phyloP scores from a whole-genome alignment of 2,113 vertebrate species.

The Erythrocercus mccallii region DNA sequence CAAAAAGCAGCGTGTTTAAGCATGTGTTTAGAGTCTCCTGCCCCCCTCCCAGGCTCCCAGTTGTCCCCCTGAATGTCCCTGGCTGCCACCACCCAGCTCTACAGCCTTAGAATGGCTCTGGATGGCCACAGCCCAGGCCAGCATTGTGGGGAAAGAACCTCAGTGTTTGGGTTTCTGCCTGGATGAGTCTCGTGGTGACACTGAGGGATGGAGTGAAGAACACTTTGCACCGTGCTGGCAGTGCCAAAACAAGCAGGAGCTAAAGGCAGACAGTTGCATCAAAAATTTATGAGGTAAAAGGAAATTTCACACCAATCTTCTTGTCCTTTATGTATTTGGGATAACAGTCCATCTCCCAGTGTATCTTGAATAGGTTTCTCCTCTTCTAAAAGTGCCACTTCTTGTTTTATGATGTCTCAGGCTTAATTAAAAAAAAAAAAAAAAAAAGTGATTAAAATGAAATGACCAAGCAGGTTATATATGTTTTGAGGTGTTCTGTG shows the following conservation, averaged over 20 bases:
- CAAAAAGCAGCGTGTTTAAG: constrained; percentile 37
- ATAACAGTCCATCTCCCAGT: background rate
- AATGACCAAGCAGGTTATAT: background rate
- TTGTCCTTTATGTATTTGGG: background rate
- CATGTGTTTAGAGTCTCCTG: constrained; percentile 60
- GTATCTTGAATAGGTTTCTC: background rate
- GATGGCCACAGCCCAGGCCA: background rate
- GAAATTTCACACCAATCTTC: background rate
- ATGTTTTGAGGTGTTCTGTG: background rate
- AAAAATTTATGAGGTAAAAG: background rate
- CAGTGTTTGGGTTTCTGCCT: background rate
- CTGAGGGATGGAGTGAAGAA: background rate
- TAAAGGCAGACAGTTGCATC: background rate
- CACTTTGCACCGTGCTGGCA: background rate
- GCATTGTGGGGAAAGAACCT: background rate
- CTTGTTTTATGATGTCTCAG: background rate
- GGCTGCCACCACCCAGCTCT: background rate
- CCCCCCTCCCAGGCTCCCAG: background rate
- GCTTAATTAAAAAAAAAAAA: background rate
- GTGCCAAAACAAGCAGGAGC: background rate
- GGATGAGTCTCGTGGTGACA: background rate
- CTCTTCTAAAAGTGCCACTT: background rate
- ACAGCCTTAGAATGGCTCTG: background rate
- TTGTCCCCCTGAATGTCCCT: background rate
- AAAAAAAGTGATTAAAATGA: background rate